Evolutionary conservation across 2,888 invertebrate species (phyloP).

Genomic region (Tenthredo livida): DNA sequence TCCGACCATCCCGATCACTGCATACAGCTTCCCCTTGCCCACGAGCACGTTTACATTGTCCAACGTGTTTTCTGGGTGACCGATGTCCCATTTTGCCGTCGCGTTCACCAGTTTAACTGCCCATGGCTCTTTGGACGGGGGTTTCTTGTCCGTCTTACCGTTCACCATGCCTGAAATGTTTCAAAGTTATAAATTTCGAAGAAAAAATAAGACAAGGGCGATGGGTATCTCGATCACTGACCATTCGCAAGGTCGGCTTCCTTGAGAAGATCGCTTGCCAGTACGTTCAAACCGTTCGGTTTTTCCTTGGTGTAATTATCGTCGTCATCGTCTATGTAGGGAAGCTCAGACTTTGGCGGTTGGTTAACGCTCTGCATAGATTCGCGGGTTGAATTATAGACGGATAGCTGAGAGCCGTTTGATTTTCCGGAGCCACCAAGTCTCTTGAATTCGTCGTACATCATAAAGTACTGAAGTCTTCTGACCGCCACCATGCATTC

Average conservation of each 20-base stretch:
- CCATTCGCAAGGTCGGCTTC: constrained; percentile 62
- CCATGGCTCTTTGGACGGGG: constrained; percentile 56
- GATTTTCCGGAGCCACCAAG: neutral
- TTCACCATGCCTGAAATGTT: neutral
- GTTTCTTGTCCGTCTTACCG: neutral
- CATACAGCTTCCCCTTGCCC: constrained; percentile 82
- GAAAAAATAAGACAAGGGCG: neutral
- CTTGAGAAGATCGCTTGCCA: constrained; percentile 66
- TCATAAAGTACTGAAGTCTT: constrained; percentile 77
- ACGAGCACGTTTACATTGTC: constrained; percentile 80
- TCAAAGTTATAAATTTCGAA: neutral
- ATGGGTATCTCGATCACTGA: neutral
- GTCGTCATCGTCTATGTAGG: constrained; percentile 71
- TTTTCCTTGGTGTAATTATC: constrained; percentile 70
- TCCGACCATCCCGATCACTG: constrained; percentile 88
- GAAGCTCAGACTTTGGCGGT: constrained; percentile 66
- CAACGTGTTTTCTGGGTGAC: constrained; percentile 79
- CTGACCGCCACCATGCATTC: constrained; percentile 80
- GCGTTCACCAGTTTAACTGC: constrained; percentile 70
- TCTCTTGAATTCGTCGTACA: constrained; percentile 75
- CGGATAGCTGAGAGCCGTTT: constrained; percentile 9
- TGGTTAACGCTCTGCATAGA: constrained; percentile 61
- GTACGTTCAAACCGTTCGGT: constrained; percentile 74
- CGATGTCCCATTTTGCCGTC: constrained; percentile 80
- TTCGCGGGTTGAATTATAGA: constrained; percentile 60